Evolutionary conservation across 1,140 invertebrate genomes (phyloP), one percentile per base, ranked within the genome.

Genomic region (Drosophila lini): DNA sequence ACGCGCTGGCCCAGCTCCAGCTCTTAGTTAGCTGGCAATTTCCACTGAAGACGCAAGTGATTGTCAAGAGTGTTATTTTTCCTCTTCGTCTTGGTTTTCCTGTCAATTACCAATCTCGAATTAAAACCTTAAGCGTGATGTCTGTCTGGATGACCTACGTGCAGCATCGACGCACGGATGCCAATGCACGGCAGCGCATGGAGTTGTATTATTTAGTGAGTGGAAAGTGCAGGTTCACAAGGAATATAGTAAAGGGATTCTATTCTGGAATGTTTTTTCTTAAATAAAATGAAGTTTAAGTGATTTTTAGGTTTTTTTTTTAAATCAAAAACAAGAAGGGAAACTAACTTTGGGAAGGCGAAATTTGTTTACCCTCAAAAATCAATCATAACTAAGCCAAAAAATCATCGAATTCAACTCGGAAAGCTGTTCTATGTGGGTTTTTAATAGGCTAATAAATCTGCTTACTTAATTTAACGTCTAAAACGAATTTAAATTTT

Each of bases 101-200:
- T 28, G 11, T 10, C 15, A 8, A 32, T 36, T 22, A 15, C 6
- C 19, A 53, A 55, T 15, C 52, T 6, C 8, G 28, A 19, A 6
- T 31, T 59, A 19, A 45, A 15, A 5, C 22, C 3, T 45, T 15
- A 13, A 40, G 25, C 22, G 65, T 19, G 38, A 93, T 93, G 93
- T 93, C 93, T 31, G 86, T 93, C 40, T 93, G 93, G 93, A 93
- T 93, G 74, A 93, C 92, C 41, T 93, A 92, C 67, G 92, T 93
- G 47, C 91, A 92, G 65, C 91, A 86, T 76, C 85, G 91, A 36
- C 85, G 86, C 52, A 88, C 77, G 60, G 86, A 91, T 60, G 84
- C 91, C 13, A 90, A 85, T 70, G 78, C 82, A 44, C 73, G 91
- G 10, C 85, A 89, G 40, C 73, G 78, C 28, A 73, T 67, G 22